Evolutionary conservation across 2,888 invertebrate species (phyloP), one percentile per base, ranked within the genome.

Genomic region (Odontocolon sp.): DNA sequence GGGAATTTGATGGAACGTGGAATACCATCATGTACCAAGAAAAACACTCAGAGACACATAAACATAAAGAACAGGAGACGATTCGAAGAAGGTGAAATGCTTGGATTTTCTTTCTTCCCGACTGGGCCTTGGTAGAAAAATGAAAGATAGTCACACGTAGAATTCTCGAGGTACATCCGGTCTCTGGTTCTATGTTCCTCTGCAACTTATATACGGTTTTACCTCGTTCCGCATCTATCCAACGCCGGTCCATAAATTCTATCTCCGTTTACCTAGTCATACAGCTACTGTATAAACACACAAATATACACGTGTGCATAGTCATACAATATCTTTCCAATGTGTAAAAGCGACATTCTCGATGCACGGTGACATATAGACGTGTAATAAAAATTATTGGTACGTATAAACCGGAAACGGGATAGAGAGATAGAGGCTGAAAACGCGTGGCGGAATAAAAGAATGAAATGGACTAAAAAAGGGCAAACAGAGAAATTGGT

Each of bases 401-500:
- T 57, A 52, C 72, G 59, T 52, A 77, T 38, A 54, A 52, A 64
- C 57, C 45, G 52, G 67, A 71, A 61, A 73, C 79, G 36, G 69
- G 50, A 70, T 40, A 36, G 36, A 56, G 54, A 33, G 28, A 14
- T n/a, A 23, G 42, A 18, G 1, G 21, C 33, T 14, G 26, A 56
- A 16, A 52, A 64, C 31, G 64, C 47, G 40, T 38, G 18, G 5
- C 18, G n/a, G 26, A 21, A 18, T 42, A 47, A 16, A 47, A 64
- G 36, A 14, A 8, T 26, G 8, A 36, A 40, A 36, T 14, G 40
- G 16, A 59, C 21, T 42, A 11, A 16, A 36, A 33, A 26, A 2
- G 64, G 40, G 57, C 18, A 50, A 31, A 69, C 66, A 77, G 73
- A 72, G 67, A 73, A 73, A 77, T 77, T 77, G 77, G 72, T 69